phyloP scores from a whole-genome alignment of 1,140 invertebrate species.

The Thalassaphorura encarpata region DNA sequence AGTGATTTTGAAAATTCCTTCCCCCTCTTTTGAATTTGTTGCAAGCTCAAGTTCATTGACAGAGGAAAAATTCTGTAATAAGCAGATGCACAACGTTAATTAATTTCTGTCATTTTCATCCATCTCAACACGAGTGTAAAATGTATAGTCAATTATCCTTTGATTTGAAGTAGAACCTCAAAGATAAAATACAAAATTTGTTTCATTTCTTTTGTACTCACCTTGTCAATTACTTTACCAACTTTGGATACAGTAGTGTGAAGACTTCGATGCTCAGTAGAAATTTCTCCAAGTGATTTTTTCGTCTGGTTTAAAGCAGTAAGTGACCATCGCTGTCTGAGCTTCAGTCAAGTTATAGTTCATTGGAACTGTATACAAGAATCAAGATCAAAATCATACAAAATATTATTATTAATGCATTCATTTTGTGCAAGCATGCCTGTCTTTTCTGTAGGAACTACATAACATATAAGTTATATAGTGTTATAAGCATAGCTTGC shows the following conservation, averaged over 20 bases:
- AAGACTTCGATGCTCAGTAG: constrained; percentile 63
- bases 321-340: constrained; percentile 39
- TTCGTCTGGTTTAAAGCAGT: constrained; percentile 38
- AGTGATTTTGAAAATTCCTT: no score
- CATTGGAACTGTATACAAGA: constrained; percentile 44
- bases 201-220: constrained; percentile 34
- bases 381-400: no score
- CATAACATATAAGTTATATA: no score
- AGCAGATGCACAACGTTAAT: no score
- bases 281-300: constrained; percentile 60
- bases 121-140: no score
- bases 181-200: constrained; percentile 32
- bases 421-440: no score
- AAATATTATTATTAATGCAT: background rate
- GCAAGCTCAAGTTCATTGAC: no score
- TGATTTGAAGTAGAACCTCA: constrained; percentile 87
- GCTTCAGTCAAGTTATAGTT: constrained; percentile 52
- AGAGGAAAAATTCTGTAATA: no score
- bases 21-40: no score
- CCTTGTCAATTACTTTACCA: constrained; percentile 90
- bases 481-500: no score
- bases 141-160: constrained; percentile 70
- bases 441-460: no score
- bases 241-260: constrained; percentile 92
- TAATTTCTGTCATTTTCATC: no score